Conservation (phyloP, 2,113 vertebrate genomes). For the Catharus bicknelli region DNA sequence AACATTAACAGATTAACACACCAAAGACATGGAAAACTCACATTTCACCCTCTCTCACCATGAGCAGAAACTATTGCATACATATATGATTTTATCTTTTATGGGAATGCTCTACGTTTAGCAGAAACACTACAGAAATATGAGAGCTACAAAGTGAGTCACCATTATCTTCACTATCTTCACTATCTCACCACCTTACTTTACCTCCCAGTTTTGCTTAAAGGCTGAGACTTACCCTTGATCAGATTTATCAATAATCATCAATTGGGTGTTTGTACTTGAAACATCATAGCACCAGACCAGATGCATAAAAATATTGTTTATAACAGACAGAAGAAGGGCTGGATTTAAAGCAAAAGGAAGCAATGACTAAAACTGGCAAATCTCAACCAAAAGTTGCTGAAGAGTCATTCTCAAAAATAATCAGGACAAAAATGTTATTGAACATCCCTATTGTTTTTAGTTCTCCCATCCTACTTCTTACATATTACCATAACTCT, state of each 20-base stretch:
- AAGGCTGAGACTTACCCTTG: not conserved
- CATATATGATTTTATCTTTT: not conserved
- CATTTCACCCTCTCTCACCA: not conserved
- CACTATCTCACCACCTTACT: not conserved
- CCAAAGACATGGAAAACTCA: not conserved
- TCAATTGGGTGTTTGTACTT: accelerated
- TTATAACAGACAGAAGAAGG: not conserved
- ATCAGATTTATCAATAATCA: not conserved
- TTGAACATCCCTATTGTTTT: not conserved
- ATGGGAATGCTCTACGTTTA: not conserved
- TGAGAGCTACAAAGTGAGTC: not conserved
- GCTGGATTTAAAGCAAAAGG: not conserved
- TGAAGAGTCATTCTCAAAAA: not conserved
- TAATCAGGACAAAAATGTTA: not conserved
- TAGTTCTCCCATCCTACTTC: not conserved
- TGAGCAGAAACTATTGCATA: not conserved
- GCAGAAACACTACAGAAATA: not conserved
- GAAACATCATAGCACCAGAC: not conserved
- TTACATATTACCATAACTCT: not conserved
- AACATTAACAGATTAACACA: not conserved
- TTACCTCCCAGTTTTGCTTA: not conserved
- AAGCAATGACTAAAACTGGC: not conserved
- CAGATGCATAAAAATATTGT: not conserved
- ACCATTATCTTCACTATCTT: not conserved
- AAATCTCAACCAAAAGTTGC: not conserved